Conservation (phyloP, 2,113 vertebrate species). For the Sapajus apella region DNA sequence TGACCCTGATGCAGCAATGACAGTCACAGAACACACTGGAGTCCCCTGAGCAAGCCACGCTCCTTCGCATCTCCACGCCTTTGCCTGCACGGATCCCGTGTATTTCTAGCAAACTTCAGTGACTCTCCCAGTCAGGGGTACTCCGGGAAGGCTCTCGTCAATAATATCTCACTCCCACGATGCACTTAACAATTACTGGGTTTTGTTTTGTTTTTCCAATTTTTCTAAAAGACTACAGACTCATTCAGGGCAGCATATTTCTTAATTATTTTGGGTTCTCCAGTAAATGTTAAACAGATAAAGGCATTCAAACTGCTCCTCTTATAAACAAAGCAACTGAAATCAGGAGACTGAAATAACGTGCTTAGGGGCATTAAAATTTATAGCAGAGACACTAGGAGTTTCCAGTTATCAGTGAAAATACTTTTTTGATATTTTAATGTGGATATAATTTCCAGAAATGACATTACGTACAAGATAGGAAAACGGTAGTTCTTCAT, state of each 20-base stretch:
- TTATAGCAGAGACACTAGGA: background rate
- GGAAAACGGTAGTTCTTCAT: background rate
- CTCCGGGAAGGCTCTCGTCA: background rate
- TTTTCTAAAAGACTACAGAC: background rate
- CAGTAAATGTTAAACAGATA: background rate
- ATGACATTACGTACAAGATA: background rate
- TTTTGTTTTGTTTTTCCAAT: background rate
- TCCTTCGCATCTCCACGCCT: background rate
- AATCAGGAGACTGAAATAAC: background rate
- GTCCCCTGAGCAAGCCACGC: fast-evolving
- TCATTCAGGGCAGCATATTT: background rate
- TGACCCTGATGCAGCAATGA: background rate
- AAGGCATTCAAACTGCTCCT: background rate
- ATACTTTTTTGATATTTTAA: background rate
- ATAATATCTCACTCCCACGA: background rate
- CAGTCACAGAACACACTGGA: background rate
- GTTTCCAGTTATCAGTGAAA: background rate
- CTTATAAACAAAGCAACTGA: slow-evolving; percentile 5
- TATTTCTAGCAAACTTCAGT: background rate
- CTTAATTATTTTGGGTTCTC: background rate
- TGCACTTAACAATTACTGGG: background rate
- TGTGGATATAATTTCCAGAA: background rate
- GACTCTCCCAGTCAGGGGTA: background rate
- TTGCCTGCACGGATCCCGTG: background rate
- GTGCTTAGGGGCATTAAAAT: background rate